A percentile compares a stretch with the other conserved stretches of the same genome.
Evolutionary conservation across 2,888 invertebrate species (phyloP).

Genomic region (Drosophila phalerata): DNA sequence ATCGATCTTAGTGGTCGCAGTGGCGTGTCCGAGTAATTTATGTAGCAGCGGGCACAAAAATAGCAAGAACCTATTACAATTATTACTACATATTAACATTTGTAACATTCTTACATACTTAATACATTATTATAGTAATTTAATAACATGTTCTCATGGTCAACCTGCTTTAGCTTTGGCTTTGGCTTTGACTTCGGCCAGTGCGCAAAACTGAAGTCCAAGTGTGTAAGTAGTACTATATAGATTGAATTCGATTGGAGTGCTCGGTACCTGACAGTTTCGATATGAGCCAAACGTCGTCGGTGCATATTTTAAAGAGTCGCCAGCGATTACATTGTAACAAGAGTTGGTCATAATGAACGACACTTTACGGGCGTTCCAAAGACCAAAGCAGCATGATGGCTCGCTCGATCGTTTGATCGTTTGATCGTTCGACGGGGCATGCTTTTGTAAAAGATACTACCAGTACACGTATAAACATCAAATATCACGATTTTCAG

Average conservation of each 20-base stretch:
- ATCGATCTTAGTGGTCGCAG: conserved; percentile 10
- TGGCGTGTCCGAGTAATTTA: conserved; percentile 47
- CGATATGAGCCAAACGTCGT: conserved; percentile 37
- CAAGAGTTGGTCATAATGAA: conserved; percentile 68
- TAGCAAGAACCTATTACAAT: conserved; percentile 72
- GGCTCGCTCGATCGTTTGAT: conserved; percentile 23
- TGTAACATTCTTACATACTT: conserved; percentile 82
- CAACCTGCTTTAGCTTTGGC: conserved; percentile 83
- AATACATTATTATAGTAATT: conserved; percentile 81
- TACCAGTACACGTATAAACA: conserved; percentile 46
- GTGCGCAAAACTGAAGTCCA: conserved; percentile 27
- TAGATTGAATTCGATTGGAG: conserved; percentile 40
- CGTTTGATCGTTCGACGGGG: conserved; percentile 8
- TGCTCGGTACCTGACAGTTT: conserved; percentile 45
- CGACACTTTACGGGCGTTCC: conserved; percentile 71
- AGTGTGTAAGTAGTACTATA: conserved; percentile 16
- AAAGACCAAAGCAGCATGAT: conserved; percentile 50
- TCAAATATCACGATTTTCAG: conserved; percentile 81
- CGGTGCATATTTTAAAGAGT: conserved; percentile 77
- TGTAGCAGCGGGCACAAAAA: conserved; percentile 45
- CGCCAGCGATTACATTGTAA: conserved; percentile 70
- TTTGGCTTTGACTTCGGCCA: too few species aligned
- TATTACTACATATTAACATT: conserved; percentile 82
- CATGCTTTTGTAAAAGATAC: conserved; percentile 41
- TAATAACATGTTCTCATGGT: conserved; percentile 85